Conservation (phyloP, 30 jellyfish, hydroid and myxozoan species). For the Clytia hemisphaerica region DNA sequence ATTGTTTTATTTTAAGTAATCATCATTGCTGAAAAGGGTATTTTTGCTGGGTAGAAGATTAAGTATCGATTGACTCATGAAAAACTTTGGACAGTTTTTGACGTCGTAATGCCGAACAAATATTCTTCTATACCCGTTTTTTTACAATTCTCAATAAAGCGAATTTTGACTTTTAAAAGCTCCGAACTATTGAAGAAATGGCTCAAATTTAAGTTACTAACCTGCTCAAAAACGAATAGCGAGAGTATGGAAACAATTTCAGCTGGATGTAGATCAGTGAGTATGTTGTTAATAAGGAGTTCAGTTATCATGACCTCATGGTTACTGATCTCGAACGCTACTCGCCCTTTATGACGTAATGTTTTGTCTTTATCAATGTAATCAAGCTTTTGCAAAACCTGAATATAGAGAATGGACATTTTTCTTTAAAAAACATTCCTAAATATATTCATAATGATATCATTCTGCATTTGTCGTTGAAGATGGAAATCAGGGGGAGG, state of each 20-base stretch:
- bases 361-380: constrained; percentile 55
- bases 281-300: constrained; percentile 53
- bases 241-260: constrained; percentile 97
- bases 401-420: no score
- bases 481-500: no score
- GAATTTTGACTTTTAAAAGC: neutral
- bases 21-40: no score
- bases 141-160: no score
- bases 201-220: neutral
- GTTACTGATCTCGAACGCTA: constrained; percentile 80
- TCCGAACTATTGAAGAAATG: neutral
- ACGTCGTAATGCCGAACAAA: no score
- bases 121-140: no score
- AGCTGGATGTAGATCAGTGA: constrained; percentile 73
- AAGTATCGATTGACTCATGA: no score
- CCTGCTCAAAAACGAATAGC: constrained; percentile 89
- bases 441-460: neutral
- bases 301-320: constrained; percentile 91
- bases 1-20: no score
- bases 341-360: constrained; percentile 83
- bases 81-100: no score
- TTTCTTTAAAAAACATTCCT: neutral
- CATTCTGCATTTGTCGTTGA: neutral
- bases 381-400: constrained; percentile 72
- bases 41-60: no score